Conservation (phyloP, 2,797 vertebrate species). For the Eulemur mongoz region DNA sequence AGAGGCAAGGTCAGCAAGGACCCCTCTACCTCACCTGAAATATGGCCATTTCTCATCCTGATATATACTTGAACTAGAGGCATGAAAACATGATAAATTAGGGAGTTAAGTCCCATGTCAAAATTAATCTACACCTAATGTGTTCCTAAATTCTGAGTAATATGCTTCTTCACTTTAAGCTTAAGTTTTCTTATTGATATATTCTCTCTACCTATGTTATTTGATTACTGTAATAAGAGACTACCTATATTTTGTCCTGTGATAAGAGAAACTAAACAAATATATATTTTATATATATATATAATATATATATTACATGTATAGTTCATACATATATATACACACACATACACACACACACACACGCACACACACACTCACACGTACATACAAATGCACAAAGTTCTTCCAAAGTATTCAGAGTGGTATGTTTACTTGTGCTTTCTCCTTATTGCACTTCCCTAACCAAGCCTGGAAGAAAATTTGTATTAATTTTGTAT, state of each 20-base stretch:
- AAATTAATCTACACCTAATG: background rate
- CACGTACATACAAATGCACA: no score
- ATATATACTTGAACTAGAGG: background rate
- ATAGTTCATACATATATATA: no score
- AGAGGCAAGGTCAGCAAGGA: background rate
- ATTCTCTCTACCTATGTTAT: background rate
- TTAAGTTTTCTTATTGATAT: background rate
- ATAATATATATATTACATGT: background rate
- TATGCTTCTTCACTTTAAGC: background rate
- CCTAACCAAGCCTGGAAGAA: background rate
- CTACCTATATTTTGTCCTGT: background rate
- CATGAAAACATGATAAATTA: background rate
- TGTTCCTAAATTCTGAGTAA: background rate
- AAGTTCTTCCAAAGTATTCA: background rate
- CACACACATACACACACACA: no score
- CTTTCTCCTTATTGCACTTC: background rate
- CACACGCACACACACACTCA: no score
- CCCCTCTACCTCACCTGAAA: background rate
- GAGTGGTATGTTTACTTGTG: background rate
- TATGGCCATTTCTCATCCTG: background rate
- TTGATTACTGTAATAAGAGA: background rate
- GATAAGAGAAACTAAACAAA: background rate
- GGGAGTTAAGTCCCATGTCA: background rate
- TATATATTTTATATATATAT: no score
- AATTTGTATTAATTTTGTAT: background rate